These are phyloP conservation scores for Rhabditoides inermis DNA, from an alignment of 2,888 invertebrate species.

Conservation along the genomic window DNA sequence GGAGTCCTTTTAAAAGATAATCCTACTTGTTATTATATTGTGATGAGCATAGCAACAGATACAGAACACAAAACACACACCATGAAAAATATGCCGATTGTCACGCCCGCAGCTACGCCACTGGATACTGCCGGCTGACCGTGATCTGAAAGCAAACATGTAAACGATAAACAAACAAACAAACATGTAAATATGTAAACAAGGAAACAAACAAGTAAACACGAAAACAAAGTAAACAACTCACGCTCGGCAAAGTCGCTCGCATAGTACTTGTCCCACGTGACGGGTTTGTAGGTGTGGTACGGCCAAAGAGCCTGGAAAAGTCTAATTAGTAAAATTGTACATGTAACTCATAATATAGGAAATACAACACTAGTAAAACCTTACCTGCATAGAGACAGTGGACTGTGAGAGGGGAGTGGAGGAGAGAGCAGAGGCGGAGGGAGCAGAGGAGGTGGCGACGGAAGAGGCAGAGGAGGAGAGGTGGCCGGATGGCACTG, in stretches of 20 bases:
- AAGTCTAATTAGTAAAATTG: not conserved
- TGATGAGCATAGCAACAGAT: too few species aligned
- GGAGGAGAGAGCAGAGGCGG: too few species aligned
- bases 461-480: too few species aligned
- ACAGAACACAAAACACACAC: too few species aligned
- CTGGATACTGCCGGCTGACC: conserved; percentile 37
- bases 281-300: conserved; percentile 38
- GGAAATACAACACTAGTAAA: too few species aligned
- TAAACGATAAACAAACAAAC: not conserved
- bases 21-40: too few species aligned
- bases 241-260: conserved; percentile 37
- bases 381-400: too few species aligned
- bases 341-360: too few species aligned
- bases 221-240: conserved; percentile 2
- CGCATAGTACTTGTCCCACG: conserved; percentile 47
- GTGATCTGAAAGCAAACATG: conserved; percentile 25
- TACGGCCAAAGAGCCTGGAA: conserved; percentile 35
- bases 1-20: too few species aligned
- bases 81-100: conserved; percentile 42
- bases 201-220: not conserved
- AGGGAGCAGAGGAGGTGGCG: too few species aligned
- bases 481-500: too few species aligned
- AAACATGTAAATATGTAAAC: not conserved
- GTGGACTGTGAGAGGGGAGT: too few species aligned
- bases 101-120: conserved; percentile 45